These are phyloP conservation scores for Chelon labrosus DNA, from an alignment of 2,797 vertebrate genomes.

Conservation along the genomic window DNA sequence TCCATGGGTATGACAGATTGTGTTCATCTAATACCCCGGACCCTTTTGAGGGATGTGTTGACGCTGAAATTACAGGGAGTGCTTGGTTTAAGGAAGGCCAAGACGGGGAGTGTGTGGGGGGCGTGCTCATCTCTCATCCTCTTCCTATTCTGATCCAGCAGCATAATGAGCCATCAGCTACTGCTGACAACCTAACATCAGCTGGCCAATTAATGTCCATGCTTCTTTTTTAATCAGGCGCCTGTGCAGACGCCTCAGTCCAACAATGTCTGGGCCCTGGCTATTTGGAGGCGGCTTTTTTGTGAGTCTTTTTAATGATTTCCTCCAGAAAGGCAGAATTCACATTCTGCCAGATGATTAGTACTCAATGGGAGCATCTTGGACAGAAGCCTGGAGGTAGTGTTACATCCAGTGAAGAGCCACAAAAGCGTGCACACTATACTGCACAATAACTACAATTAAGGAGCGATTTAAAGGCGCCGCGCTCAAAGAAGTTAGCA, in stretches of 20 bases:
- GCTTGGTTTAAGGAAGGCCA: constrained; percentile 62
- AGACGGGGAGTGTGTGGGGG: constrained; percentile 56
- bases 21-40: constrained; percentile 69
- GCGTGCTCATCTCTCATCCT: constrained; percentile 56
- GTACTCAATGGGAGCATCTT: constrained; percentile 64
- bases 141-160: constrained; percentile 66
- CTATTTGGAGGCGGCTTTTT: constrained; percentile 60
- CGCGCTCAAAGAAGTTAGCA: constrained; percentile 33
- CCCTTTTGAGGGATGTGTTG: constrained; percentile 67
- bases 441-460: constrained; percentile 66
- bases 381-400: constrained; percentile 73
- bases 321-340: constrained; percentile 71
- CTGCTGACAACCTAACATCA: constrained; percentile 80
- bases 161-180: constrained; percentile 77
- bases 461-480: constrained; percentile 38
- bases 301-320: constrained; percentile 64
- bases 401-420: constrained; percentile 54
- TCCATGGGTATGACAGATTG: constrained; percentile 63
- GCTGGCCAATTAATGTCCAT: constrained; percentile 78
- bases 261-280: constrained; percentile 64
- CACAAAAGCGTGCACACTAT: constrained; percentile 51
- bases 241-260: constrained; percentile 72
- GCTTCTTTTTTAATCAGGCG: constrained; percentile 80
- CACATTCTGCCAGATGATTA: constrained; percentile 72
- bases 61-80: constrained; percentile 71